Evolutionary conservation across 1,140 invertebrate species (phyloP), one percentile per base, ranked within the genome.

Genomic region (Drosophila saltans): DNA sequence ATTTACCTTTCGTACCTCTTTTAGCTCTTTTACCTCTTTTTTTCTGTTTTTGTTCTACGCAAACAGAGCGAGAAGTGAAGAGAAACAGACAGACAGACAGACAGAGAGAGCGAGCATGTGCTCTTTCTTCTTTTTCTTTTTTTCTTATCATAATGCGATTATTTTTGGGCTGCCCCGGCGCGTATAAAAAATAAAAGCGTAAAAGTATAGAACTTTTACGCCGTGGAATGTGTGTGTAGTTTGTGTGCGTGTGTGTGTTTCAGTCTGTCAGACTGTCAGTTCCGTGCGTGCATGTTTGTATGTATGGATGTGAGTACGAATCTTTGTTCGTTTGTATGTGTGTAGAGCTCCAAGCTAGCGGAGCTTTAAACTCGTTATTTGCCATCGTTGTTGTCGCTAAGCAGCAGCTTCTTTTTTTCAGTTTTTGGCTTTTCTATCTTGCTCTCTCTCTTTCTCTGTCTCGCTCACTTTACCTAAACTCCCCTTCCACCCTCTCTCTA

Each of bases 351-450:
- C 65, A 66, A 78, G 82, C 68, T 82, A 82, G 82, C 66, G 64
- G 61, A 88, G 83, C 82, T 86, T 86, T 88, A 86, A 86, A 88
- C 82, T 82, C 79, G 83, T 88, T 88, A 84, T 86, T 77, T 69
- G 79, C 62, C 74, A 60, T 36, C 52, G 66, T 60, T 16, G 45
- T 59, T 61, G 65, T 52, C 67, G 61, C 70, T 69, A 81, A 81
- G 65, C 81, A 84, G 82, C 82, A 81, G 75, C 75, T 66, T 67
- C 55, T 63, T 45, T 36, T 39, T 11, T 57, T 33, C 6, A 11
- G 16, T 36, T 39, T 59, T 39, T 59, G 11, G n/a, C 33, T 39
- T 39, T 39, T 40, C 57, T 65, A 28, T 48, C 24, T n/a, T 48
- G 57, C 62, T 64, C 7, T 66, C 66, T 59, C 33, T 65, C 28